Conservation (phyloP, 2,113 vertebrate species). For the Odocoileus hemionus region DNA sequence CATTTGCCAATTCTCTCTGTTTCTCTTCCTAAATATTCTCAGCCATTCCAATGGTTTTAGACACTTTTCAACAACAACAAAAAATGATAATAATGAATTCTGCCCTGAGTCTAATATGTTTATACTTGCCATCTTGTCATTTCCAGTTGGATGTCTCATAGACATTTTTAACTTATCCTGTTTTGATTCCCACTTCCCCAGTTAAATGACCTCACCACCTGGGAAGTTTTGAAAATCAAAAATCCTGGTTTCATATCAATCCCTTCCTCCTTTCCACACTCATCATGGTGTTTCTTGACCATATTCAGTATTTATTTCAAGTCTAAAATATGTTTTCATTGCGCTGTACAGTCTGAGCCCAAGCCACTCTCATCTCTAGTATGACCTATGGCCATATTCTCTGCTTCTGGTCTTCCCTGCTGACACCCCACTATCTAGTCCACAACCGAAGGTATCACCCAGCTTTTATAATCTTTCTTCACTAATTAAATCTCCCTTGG, state of each 20-base stretch:
- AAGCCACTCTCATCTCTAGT: background rate
- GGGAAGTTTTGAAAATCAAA: background rate
- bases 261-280: background rate
- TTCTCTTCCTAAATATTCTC: background rate
- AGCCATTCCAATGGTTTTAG: background rate
- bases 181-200: background rate
- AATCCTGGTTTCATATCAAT: background rate
- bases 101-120: background rate
- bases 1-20: background rate
- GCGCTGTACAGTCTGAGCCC: no score
- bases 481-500: background rate
- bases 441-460: background rate
- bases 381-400: fast-evolving
- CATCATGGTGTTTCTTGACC: background rate
- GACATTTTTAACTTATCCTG: background rate
- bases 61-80: background rate
- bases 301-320: background rate
- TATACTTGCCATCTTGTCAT: background rate
- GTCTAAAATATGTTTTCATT: background rate
- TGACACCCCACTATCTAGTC: background rate
- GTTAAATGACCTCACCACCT: background rate
- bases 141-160: background rate
- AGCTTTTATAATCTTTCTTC: background rate
- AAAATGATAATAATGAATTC: background rate
- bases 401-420: fast-evolving